These are phyloP conservation scores for Geodia barretti DNA, from an alignment of 37 sponge, comb jelly and placozoan species.

Conservation along the genomic window DNA sequence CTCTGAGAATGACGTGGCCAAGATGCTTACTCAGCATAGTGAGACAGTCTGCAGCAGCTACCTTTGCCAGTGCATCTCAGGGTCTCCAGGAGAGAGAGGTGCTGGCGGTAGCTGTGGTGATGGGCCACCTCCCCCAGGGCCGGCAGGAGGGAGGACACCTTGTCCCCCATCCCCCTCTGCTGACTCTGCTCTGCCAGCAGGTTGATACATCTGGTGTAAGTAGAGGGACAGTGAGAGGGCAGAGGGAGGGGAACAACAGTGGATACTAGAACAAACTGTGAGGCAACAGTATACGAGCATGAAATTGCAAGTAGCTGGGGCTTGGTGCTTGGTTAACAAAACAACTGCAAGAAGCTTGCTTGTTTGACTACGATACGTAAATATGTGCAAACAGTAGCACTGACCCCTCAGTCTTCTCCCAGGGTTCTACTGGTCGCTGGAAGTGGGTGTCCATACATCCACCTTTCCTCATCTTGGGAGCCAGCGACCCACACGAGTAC, in stretches of 20 bases:
- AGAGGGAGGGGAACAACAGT: no score
- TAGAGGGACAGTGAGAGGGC: no score
- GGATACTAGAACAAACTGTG: background rate
- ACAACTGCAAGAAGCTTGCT: background rate
- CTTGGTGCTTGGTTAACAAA: background rate
- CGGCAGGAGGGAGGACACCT: constrained; percentile 59
- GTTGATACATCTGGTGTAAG: constrained; percentile 75
- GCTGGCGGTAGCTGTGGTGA: constrained; percentile 78
- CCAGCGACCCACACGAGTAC: constrained; percentile 98
- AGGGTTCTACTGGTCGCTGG: constrained; percentile 84
- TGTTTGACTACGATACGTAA: no score
- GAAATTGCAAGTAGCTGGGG: background rate
- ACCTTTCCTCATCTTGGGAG: constrained; percentile 88
- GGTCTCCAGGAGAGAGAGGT: constrained; percentile 75
- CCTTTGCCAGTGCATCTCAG: no score
- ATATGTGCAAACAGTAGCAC: background rate
- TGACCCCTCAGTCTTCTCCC: constrained; percentile 94
- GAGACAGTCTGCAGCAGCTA: no score
- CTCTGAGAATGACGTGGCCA: no score
- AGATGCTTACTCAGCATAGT: no score
- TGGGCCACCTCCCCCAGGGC: constrained; percentile 57
- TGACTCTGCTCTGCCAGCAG: constrained; percentile 76
- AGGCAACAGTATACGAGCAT: background rate
- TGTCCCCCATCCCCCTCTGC: background rate
- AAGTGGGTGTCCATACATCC: constrained; percentile 80